These are phyloP conservation scores for Phasia obesa DNA, from an alignment of 2,888 invertebrate species.

Conservation along the genomic window DNA sequence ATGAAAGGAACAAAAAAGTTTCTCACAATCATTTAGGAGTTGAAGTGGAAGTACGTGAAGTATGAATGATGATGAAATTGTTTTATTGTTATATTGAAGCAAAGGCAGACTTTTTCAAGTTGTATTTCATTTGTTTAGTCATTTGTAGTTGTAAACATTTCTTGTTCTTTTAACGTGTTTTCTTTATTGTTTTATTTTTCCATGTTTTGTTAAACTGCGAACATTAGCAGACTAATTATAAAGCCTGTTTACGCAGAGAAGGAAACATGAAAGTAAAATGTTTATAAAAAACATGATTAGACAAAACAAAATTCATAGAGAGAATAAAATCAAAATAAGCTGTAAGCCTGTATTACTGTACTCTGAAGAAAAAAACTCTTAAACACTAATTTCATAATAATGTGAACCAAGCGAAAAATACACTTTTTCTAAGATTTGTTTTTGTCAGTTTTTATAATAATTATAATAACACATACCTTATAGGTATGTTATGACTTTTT, in stretches of 20 bases:
- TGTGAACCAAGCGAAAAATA: too few species aligned
- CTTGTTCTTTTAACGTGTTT: slow-evolving; percentile 16
- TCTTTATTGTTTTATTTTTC: not conserved
- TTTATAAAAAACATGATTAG: slow-evolving; percentile 14
- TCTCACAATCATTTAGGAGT: slow-evolving; percentile 25
- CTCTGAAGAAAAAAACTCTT: too few species aligned
- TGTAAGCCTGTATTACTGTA: not conserved
- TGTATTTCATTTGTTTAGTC: slow-evolving; percentile 23
- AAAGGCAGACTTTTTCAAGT: slow-evolving; percentile 2
- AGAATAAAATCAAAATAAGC: not conserved
- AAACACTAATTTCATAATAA: too few species aligned
- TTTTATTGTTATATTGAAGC: slow-evolving; percentile 18
- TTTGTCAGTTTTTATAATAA: too few species aligned
- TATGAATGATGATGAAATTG: not conserved
- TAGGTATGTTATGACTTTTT: too few species aligned
- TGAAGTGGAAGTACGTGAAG: slow-evolving; percentile 17
- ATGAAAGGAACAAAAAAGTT: slow-evolving; percentile 7
- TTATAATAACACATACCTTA: too few species aligned
- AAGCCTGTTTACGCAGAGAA: slow-evolving; percentile 44
- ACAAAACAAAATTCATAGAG: slow-evolving; percentile 8
- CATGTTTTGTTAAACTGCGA: slow-evolving; percentile 10
- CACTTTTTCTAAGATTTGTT: too few species aligned
- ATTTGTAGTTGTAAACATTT: slow-evolving; percentile 21
- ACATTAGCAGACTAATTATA: slow-evolving; percentile 57
- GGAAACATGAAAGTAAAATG: not conserved